phyloP scores from a whole-genome alignment of 2,797 vertebrate genomes.

The Pachyuromys duprasi region DNA sequence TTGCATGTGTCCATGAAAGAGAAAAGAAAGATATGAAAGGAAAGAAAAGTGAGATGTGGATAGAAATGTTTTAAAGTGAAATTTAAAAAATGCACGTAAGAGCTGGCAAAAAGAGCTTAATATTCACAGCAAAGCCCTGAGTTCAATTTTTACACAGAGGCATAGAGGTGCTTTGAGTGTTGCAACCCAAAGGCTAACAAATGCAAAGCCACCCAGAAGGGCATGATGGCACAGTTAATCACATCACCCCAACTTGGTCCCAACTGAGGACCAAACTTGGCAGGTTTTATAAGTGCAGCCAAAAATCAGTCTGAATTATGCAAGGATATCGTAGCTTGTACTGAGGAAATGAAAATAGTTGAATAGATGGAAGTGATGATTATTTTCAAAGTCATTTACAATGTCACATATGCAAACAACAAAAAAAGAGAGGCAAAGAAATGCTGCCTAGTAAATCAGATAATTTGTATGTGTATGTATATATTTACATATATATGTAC shows the following conservation, averaged over 20 bases:
- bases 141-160: not conserved
- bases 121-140: not conserved
- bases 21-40: not conserved
- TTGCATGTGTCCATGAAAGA: slow-evolving; percentile 2
- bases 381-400: slow-evolving; percentile 68
- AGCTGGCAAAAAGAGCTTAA: not conserved
- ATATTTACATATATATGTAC: not conserved
- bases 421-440: slow-evolving; percentile 43
- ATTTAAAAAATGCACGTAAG: slow-evolving; percentile 37
- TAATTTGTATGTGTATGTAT: not conserved
- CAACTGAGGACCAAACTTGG: not conserved
- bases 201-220: slow-evolving; percentile 25
- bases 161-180: not conserved
- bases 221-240: not conserved
- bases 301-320: slow-evolving; percentile 53
- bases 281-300: slow-evolving; percentile 26
- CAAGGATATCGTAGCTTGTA: slow-evolving; percentile 36
- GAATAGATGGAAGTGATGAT: slow-evolving; percentile 57
- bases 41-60: not conserved
- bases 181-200: slow-evolving; percentile 12
- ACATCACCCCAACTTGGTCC: not conserved
- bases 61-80: slow-evolving; percentile 20
- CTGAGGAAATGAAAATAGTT: slow-evolving; percentile 55
- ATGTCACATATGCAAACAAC: slow-evolving; percentile 36
- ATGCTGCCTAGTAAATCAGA: slow-evolving; percentile 43